Base-by-base conservation (phyloP, 1,140 invertebrate genomes). In the Drosophila sp. region DNA sequence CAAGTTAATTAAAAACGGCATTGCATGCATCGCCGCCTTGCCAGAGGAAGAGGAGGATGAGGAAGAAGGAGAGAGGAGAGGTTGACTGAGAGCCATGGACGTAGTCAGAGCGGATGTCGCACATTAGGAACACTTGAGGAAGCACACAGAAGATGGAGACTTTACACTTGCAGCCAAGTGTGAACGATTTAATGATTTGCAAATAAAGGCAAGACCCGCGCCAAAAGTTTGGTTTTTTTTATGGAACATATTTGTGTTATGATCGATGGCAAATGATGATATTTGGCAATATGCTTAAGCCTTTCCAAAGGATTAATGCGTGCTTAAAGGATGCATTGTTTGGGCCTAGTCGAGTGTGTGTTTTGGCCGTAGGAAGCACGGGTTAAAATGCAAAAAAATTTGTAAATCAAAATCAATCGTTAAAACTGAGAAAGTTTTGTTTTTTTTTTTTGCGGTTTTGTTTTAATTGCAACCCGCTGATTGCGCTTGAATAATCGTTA, bases 1-100 rank as follows among this genome's bases (percentile, higher is more conserved):
- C 80, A 76, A 91, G 90, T 91, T 91, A 91, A 91, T 91, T 91
- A 91, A 85, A 87, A 76, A 66, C 67, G 64, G 47, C 70, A 72
- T 54, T 17, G 25, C 35, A 61, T 54, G 60, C 61, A 60, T 38
- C 40, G 64, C 44, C 64, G 62, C 61, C 65, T 63, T 38, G 35
- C 29, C 71, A 58, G 38, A 76, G 47, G 32, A 30, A 27, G 35
- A 38, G 29, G 23, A 68, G 30, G 23, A 40, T 50, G 57, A 11
- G 6, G 33, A 7, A 1, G 60, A 55, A 50, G 44, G 61, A 44
- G 66, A 44, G 30, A n/a, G n/a, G n/a, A n/a, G 54, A 38, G 60
- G 27, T 6, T 2, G 44, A 25, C 17, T 25, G 4, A 25, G 44
- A 47, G 44, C 7, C 10, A 38, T 38, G 10, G 17, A 30, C 32